Percentiles rank a stretch among this genome's conserved stretches.
These are phyloP conservation scores for Urocolius indicus DNA, from an alignment of 2,113 vertebrate species.

Conservation along the genomic window DNA sequence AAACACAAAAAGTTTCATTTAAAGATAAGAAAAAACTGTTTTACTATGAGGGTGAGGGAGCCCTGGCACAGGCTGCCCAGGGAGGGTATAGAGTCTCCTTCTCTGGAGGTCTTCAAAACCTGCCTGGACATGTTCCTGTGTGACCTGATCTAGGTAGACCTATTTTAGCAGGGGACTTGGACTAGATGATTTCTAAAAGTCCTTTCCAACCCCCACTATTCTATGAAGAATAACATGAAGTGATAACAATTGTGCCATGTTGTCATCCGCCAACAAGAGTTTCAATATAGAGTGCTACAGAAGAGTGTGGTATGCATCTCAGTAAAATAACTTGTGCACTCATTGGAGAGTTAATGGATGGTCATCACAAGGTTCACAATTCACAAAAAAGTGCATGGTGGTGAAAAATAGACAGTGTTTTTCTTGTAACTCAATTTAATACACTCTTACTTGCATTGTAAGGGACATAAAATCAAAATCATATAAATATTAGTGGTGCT, in stretches of 20 bases:
- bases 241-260: neutral
- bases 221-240: neutral
- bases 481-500: constrained; percentile 27
- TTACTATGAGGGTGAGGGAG: too few species aligned
- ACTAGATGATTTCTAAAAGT: too few species aligned
- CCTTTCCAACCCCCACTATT: too few species aligned
- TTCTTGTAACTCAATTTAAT: neutral
- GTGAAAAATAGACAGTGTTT: neutral
- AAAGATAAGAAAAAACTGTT: too few species aligned
- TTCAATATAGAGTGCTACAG: neutral
- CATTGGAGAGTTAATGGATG: neutral
- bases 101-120: too few species aligned
- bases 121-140: too few species aligned
- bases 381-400: neutral
- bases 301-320: neutral
- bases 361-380: neutral
- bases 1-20: too few species aligned
- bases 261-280: neutral
- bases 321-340: neutral
- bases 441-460: neutral
- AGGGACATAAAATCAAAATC: constrained; percentile 16
- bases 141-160: too few species aligned
- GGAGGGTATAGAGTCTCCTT: too few species aligned
- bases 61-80: too few species aligned
- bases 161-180: too few species aligned